Evolutionary conservation across 2,888 invertebrate species (phyloP).

Genomic region (Mellilla xanthometata): DNA sequence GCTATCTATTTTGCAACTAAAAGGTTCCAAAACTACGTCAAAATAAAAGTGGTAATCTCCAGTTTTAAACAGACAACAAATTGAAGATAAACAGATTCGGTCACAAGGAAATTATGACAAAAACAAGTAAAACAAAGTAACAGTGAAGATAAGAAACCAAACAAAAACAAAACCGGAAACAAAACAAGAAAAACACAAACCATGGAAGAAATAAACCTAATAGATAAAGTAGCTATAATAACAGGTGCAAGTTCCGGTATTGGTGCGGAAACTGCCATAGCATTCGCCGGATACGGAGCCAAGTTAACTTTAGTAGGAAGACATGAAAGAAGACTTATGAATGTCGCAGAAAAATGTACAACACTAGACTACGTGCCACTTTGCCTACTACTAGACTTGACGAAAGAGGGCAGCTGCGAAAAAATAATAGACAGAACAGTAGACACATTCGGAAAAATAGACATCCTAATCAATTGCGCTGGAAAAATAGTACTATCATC

Average conservation of each 20-base stretch:
- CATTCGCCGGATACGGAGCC: constrained; percentile 45
- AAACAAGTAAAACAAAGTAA: too few species aligned
- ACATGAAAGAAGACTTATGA: constrained; percentile 40
- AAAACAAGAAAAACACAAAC: not conserved
- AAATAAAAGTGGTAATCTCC: too few species aligned
- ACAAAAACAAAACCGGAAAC: not conserved
- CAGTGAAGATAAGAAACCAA: not conserved
- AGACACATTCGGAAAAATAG: constrained; percentile 46
- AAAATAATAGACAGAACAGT: constrained; percentile 44
- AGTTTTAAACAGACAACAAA: too few species aligned
- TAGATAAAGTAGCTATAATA: constrained; percentile 51
- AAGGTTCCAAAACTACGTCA: too few species aligned
- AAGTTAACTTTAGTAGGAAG: constrained; percentile 46
- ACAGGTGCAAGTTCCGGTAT: constrained; percentile 59
- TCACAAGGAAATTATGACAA: too few species aligned
- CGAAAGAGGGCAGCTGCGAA: constrained; percentile 43
- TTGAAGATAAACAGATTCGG: too few species aligned
- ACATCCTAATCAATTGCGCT: constrained; percentile 52
- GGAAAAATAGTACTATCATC: constrained; percentile 43
- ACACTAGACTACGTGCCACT: constrained; percentile 33
- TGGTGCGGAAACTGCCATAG: constrained; percentile 49
- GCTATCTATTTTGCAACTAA: too few species aligned
- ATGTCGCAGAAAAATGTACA: constrained; percentile 42
- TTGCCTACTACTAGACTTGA: constrained; percentile 42
- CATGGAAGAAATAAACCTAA: constrained; percentile 46